These are phyloP conservation scores for Amaurobius ferox DNA, from an alignment of 2,888 invertebrate genomes.

Conservation along the genomic window DNA sequence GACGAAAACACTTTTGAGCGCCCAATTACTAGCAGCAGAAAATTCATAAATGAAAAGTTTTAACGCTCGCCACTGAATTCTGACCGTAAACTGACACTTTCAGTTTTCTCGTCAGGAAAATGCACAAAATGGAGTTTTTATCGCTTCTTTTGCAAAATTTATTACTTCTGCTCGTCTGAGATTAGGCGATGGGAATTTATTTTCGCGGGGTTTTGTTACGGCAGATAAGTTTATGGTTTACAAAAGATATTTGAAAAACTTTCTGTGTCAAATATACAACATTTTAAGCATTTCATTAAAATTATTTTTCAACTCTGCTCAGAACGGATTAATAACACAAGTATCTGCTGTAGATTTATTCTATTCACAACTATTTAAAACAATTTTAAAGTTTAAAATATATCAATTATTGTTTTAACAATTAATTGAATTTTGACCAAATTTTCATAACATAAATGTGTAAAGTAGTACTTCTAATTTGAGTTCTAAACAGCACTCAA, in stretches of 20 bases:
- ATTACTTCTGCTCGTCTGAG: not conserved
- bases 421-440: too few species aligned
- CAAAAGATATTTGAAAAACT: not conserved
- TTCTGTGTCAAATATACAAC: not conserved
- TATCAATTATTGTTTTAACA: too few species aligned
- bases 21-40: not conserved
- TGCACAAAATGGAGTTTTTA: not conserved
- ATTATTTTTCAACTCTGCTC: too few species aligned
- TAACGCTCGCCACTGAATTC: not conserved
- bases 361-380: too few species aligned
- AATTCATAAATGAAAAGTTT: conserved; percentile 15
- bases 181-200: not conserved
- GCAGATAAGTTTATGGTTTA: not conserved
- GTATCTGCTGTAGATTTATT: too few species aligned
- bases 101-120: not conserved
- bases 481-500: too few species aligned
- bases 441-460: too few species aligned
- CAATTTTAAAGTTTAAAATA: too few species aligned
- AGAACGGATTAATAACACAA: too few species aligned
- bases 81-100: conserved; percentile 5
- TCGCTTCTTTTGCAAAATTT: not conserved
- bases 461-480: too few species aligned
- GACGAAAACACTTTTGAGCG: not conserved
- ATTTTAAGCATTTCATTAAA: too few species aligned
- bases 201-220: not conserved